Percentiles rank a stretch among this genome's conserved stretches.
Evolutionary conservation across 2,797 vertebrate species (phyloP).

Genomic region (Acanthurus lineatus): DNA sequence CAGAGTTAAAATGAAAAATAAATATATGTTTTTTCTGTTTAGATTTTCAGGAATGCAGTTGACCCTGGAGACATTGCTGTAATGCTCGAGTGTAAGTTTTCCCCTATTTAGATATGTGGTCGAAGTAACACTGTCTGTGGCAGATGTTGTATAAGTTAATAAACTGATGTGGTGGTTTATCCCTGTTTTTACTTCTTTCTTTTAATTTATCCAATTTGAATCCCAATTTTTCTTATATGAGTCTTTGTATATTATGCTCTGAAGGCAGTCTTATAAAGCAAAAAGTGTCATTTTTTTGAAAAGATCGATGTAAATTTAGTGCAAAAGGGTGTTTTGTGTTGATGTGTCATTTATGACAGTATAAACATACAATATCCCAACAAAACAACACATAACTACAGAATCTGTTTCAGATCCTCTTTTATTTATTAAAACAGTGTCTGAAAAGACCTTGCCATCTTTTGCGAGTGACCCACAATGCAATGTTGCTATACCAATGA

Average conservation of each 20-base stretch:
- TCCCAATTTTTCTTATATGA: neutral
- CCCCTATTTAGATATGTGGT: neutral
- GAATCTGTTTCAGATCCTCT: neutral
- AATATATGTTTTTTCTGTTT: constrained; percentile 28
- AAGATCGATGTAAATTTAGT: too few relatives aligned
- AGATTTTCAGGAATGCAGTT: constrained; percentile 85
- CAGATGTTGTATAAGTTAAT: neutral
- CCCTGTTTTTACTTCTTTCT: neutral
- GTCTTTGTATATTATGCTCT: neutral
- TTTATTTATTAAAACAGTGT: too few relatives aligned
- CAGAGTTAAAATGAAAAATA: too few relatives aligned
- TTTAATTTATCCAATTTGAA: neutral
- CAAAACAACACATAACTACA: neutral
- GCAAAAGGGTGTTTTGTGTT: neutral
- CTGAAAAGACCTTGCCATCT: too few relatives aligned
- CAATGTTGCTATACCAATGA: too few relatives aligned
- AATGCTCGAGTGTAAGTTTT: constrained; percentile 85
- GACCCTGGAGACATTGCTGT: constrained; percentile 86
- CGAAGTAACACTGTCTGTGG: neutral
- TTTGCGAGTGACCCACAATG: too few relatives aligned
- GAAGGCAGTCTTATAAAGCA: neutral
- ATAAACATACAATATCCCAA: too few relatives aligned
- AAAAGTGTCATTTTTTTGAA: neutral
- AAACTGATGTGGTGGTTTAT: neutral
- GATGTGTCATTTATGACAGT: neutral